A percentile compares a stretch with the other conserved stretches of the same genome.
phyloP scores from a whole-genome alignment of 2,797 vertebrate species.

The Syncerus caffer region DNA sequence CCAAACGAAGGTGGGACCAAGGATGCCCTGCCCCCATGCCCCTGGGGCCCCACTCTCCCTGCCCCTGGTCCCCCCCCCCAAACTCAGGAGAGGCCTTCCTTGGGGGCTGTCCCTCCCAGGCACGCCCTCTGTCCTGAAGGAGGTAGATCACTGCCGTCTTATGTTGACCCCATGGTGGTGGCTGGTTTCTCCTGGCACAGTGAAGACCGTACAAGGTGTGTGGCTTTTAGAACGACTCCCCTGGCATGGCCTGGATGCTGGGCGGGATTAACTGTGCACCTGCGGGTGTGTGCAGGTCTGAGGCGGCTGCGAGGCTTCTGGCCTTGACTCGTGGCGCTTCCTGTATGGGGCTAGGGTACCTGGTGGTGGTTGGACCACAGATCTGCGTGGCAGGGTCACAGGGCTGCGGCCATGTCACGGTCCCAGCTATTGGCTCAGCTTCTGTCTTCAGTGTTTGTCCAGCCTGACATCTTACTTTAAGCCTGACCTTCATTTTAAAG shows the following conservation, averaged over 20 bases:
- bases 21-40: not conserved
- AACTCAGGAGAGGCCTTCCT: not conserved
- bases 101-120: not conserved
- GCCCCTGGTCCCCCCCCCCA: not conserved
- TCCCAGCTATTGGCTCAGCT: not conserved
- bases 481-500: not conserved
- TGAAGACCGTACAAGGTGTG: not conserved
- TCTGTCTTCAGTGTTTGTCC: not conserved
- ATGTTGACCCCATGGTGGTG: not conserved
- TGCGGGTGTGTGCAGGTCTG: not conserved
- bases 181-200: not conserved
- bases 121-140: not conserved
- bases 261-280: not conserved
- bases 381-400: not conserved
- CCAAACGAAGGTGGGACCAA: not conserved
- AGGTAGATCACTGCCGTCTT: not conserved
- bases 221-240: not conserved
- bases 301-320: not conserved
- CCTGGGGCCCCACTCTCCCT: not conserved
- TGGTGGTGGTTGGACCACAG: not conserved
- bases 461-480: not conserved
- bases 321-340: not conserved
- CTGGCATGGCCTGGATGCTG: not conserved
- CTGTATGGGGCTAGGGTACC: fast-evolving
- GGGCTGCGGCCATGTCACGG: fast-evolving